These are phyloP conservation scores for Aurelia aurita DNA, from an alignment of 30 jellyfish, hydroid and myxozoan species.

Conservation along the genomic window DNA sequence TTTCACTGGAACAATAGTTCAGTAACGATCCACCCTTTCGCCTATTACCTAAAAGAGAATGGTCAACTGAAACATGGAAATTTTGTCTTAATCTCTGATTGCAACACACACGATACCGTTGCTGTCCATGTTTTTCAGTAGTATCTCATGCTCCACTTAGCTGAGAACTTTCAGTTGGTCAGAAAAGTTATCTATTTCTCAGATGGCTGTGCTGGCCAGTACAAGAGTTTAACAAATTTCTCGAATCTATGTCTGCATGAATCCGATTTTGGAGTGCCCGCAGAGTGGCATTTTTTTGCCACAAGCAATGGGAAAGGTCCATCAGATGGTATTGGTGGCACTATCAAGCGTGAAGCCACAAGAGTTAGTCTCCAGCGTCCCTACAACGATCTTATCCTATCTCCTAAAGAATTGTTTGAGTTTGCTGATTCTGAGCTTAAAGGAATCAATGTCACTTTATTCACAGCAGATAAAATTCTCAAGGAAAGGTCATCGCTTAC, in stretches of 20 bases:
- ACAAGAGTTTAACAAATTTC: conserved; percentile 17
- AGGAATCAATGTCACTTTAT: conserved; percentile 11
- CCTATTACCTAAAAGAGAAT: not conserved
- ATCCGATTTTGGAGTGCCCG: conserved; percentile 56
- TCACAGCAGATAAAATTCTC: conserved; percentile 9
- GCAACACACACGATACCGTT: conserved; percentile 41
- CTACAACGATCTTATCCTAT: conserved; percentile 6
- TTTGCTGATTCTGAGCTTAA: not conserved
- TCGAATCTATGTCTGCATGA: conserved; percentile 33
- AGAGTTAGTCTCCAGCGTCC: conserved; percentile 51
- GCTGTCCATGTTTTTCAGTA: conserved; percentile 21
- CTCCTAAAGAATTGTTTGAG: conserved; percentile 4
- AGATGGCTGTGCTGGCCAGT: conserved; percentile 69
- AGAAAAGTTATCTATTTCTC: conserved; percentile 12
- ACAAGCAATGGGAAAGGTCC: conserved; percentile 76
- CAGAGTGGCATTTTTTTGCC: conserved; percentile 69
- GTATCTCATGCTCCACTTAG: not conserved
- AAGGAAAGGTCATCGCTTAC: not conserved
- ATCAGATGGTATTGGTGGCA: conserved; percentile 68
- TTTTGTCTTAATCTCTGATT: conserved; percentile 32
- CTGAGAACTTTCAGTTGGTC: not conserved
- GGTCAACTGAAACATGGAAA: not conserved
- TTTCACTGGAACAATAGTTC: conserved; percentile 37
- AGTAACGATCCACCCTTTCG: conserved; percentile 59
- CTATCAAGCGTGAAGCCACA: conserved; percentile 49